Percentiles rank a stretch among this genome's conserved stretches.
These are phyloP conservation scores for Sesia bembeciformis DNA, from an alignment of 2,888 invertebrate genomes.

Conservation along the genomic window DNA sequence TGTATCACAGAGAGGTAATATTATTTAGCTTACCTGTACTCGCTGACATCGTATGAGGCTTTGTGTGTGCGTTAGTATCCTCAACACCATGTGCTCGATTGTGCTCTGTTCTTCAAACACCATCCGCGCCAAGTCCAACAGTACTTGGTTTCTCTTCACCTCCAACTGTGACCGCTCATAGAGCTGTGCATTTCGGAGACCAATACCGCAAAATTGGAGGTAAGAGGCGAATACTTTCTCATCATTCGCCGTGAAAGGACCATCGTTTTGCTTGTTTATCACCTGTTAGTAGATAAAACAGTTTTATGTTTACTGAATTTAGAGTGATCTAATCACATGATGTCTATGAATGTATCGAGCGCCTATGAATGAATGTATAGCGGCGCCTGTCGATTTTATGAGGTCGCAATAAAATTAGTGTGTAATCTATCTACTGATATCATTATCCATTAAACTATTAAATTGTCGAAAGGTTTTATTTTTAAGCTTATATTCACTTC, in stretches of 20 bases:
- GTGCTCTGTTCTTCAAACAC: constrained; percentile 98
- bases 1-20: background rate
- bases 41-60: constrained; percentile 95
- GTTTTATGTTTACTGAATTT: too few relatives aligned
- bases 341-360: too few relatives aligned
- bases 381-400: too few relatives aligned
- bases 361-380: too few relatives aligned
- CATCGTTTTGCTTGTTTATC: constrained; percentile 91
- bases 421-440: too few relatives aligned
- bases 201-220: constrained; percentile 97
- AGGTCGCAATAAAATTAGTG: too few relatives aligned
- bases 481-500: too few relatives aligned
- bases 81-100: constrained; percentile 94
- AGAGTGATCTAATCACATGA: too few relatives aligned
- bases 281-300: constrained; percentile 66
- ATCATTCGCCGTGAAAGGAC: constrained; percentile 88
- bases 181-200: constrained; percentile 94
- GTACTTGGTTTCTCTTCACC: constrained; percentile 95
- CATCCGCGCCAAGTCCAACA: constrained; percentile 95
- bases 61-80: constrained; percentile 95
- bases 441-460: too few relatives aligned
- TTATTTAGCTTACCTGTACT: constrained; percentile 81
- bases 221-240: constrained; percentile 94
- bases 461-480: too few relatives aligned
- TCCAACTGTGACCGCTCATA: constrained; percentile 96